phyloP scores from a whole-genome alignment of 2,797 vertebrate genomes.

The Helarctos malayanus region DNA sequence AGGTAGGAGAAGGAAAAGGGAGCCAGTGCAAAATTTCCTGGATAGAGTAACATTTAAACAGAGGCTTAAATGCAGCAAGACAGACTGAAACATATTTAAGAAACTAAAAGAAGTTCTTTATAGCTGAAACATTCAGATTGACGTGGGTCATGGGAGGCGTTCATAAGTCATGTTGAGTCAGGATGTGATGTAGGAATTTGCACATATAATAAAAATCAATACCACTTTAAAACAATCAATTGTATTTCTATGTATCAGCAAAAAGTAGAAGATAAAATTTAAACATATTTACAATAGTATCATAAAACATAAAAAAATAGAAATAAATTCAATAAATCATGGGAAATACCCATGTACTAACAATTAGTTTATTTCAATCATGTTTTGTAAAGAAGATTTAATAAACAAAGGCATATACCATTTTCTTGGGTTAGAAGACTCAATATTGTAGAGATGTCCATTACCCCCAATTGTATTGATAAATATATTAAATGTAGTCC shows the following conservation, averaged over 20 bases:
- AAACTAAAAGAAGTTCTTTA: neutral
- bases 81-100: neutral
- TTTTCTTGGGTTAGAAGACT: slow-evolving; percentile 8
- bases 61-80: neutral
- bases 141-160: neutral
- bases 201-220: slow-evolving; percentile 39
- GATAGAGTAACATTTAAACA: neutral
- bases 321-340: slow-evolving; percentile 34
- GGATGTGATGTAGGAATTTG: neutral
- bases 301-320: slow-evolving; percentile 16
- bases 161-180: neutral
- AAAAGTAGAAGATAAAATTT: slow-evolving; percentile 44
- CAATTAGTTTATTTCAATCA: neutral
- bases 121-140: neutral
- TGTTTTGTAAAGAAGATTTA: slow-evolving; percentile 18
- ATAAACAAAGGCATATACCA: neutral
- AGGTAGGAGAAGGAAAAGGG: neutral
- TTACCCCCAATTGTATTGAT: neutral
- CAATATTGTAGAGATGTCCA: neutral
- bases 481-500: neutral
- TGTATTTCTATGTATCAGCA: neutral
- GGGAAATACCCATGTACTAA: neutral
- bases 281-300: neutral
- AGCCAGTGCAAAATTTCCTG: neutral
- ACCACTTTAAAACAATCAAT: neutral